Base-by-base conservation (phyloP, 2,888 invertebrate genomes). In the Carabus problematicus region DNA sequence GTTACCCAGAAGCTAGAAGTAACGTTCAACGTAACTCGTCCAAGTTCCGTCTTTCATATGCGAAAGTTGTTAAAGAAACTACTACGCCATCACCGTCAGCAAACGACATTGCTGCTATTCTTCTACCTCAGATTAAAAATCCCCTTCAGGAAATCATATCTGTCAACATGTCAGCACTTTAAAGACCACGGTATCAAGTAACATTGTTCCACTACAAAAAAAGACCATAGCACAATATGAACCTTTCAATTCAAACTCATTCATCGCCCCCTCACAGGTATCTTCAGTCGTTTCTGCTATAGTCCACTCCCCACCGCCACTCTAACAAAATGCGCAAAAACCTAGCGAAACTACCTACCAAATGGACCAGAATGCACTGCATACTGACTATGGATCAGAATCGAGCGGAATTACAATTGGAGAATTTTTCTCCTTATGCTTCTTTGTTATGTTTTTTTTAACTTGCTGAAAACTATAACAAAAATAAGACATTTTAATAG, bases 61-160 rank as follows among this genome's bases (percentile, higher is more conserved):
- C 42, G 9, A 42, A 64, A 56, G 64, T 64, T 3, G 59, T 19
- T 47, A 58, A 70, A 19, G 52, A 58, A 47, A 9, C 42, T 42
- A 8, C 42, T 42, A 8, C 42, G 8, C 42, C 42, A 8, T 8
- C 9, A 8, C 8, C 9, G 42, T 42, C 42, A 42, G 8, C 9
- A 42, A 62, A 62, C 16, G 29, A 62, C 14, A 56, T 42, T 8
- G 42, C 42, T 42, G 9, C 42, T 42, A 8, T 42, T 42, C 8
- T 42, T 42, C 9, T 42, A 42, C 9, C 42, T 8, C 42, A 42
- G 9, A 42, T 42, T 42, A 42, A 42, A 42, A 42, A 8, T 8
- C 42, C 42, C 8, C 8, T 42, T 42, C 42, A 8, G 42, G 8
- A 8, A 42, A 9, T 8, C 9, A 42, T 9, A 42, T 42, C 42